A percentile compares a stretch with the other conserved stretches of the same genome.
These are phyloP conservation scores for Phalacrocorax pelagicus DNA, from an alignment of 2,113 vertebrate genomes.

Conservation along the genomic window DNA sequence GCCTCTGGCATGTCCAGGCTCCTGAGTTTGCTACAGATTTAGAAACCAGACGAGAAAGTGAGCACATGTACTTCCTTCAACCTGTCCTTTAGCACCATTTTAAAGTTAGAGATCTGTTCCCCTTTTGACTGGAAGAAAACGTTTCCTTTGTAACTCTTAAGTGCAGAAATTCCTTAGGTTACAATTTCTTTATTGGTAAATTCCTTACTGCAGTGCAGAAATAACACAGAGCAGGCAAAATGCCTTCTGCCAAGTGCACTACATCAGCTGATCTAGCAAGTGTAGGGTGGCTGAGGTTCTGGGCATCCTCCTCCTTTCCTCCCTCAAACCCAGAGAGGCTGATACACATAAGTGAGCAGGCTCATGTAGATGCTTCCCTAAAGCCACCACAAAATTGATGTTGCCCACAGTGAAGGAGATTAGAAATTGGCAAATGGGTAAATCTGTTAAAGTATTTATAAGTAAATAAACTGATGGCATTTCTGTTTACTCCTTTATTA, in stretches of 20 bases:
- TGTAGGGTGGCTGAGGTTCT: background rate
- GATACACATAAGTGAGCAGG: background rate
- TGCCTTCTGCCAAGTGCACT: background rate
- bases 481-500: background rate
- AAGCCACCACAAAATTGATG: background rate
- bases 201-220: background rate
- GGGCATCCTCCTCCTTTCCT: background rate
- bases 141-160: background rate
- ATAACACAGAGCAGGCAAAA: background rate
- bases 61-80: background rate
- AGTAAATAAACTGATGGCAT: background rate
- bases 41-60: background rate
- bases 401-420: background rate
- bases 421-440: background rate
- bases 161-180: background rate
- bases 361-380: background rate
- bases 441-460: background rate
- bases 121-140: background rate
- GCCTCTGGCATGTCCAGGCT: background rate
- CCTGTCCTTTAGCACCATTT: background rate
- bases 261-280: background rate
- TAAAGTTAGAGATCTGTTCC: background rate
- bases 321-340: background rate
- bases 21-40: background rate
- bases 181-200: background rate